A percentile compares a stretch with the other conserved stretches of the same genome.
These are phyloP conservation scores for Diabrotica virgifera DNA, from an alignment of 1,140 invertebrate genomes.

Conservation along the genomic window DNA sequence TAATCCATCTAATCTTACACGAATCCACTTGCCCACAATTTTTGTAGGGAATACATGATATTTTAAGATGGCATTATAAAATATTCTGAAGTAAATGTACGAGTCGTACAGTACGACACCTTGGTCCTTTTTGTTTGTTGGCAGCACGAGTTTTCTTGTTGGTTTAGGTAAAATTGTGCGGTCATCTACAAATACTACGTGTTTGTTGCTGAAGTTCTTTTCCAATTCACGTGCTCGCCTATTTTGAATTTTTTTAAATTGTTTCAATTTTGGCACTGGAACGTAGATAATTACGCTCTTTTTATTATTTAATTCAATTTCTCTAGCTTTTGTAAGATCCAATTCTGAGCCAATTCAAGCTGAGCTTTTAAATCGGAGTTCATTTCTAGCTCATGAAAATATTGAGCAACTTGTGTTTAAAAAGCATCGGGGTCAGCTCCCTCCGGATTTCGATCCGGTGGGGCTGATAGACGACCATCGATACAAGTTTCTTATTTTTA, in stretches of 20 bases:
- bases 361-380: conserved; percentile 96
- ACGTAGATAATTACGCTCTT: conserved; percentile 99
- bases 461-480: too few species aligned
- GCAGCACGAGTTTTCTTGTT: conserved; percentile 88
- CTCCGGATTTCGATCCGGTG: too few species aligned
- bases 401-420: conserved; percentile 88
- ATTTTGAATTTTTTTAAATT: conserved; percentile 97
- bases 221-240: conserved; percentile 95
- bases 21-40: conserved; percentile 97
- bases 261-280: conserved; percentile 94
- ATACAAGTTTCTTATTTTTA: too few species aligned
- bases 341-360: conserved; percentile 91
- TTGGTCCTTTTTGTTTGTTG: conserved; percentile 96
- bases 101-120: conserved; percentile 83
- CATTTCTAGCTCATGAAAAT: conserved; percentile 93
- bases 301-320: conserved; percentile 90
- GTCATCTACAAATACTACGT: conserved; percentile 98
- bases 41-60: conserved; percentile 98
- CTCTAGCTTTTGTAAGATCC: conserved; percentile 94
- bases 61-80: conserved; percentile 95
- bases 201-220: conserved; percentile 99
- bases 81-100: conserved; percentile 95
- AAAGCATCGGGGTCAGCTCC: conserved; percentile 85
- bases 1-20: conserved; percentile 93
- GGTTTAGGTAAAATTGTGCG: conserved; percentile 98